Evolutionary conservation across 2,113 vertebrate genomes (phyloP).

Genomic region (Vulpes vulpes): DNA sequence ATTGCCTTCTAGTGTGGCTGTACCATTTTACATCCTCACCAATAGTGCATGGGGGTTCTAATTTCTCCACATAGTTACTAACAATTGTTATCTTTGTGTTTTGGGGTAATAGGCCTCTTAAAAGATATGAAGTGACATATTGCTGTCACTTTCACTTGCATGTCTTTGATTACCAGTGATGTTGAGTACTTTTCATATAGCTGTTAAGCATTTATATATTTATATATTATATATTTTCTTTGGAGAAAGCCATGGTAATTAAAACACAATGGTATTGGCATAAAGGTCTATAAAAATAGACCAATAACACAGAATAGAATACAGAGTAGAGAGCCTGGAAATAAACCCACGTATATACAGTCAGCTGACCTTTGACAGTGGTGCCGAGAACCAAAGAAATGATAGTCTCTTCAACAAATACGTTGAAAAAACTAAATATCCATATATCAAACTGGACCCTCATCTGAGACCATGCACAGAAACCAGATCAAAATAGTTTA

Average conservation of each 20-base stretch:
- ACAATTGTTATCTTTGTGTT: background rate
- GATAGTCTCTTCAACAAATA: background rate
- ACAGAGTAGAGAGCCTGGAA: too few species aligned
- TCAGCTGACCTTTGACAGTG: background rate
- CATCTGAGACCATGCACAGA: background rate
- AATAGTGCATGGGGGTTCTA: background rate
- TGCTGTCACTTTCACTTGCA: background rate
- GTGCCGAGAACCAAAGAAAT: background rate
- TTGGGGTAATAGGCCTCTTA: background rate
- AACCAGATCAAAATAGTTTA: background rate
- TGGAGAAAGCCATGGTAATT: too few species aligned
- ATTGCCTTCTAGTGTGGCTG: background rate
- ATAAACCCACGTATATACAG: too few species aligned
- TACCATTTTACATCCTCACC: background rate
- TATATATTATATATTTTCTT: too few species aligned
- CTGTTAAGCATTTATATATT: too few species aligned
- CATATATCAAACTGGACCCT: background rate
- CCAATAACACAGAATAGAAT: too few species aligned
- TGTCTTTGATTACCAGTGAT: background rate
- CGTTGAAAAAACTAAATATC: background rate
- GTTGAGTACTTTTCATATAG: background rate
- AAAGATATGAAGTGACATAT: background rate
- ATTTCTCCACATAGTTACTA: background rate
- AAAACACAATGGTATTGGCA: too few species aligned
- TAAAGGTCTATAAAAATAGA: too few species aligned